Conservation (phyloP, 35 echinoderm and acorn worm species). For the Lytechinus variegatus region DNA sequence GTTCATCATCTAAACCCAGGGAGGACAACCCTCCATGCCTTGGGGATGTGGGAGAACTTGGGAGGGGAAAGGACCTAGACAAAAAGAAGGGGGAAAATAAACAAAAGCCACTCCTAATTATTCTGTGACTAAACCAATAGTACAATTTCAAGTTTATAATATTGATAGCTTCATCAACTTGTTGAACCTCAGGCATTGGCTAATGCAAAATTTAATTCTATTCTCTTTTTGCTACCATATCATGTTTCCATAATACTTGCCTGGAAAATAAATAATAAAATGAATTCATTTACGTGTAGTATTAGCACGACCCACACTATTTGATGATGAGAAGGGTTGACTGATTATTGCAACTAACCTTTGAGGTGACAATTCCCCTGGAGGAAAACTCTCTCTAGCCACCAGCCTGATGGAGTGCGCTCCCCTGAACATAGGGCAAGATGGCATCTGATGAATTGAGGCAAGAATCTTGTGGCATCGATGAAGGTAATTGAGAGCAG, state of each 20-base stretch:
- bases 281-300: no score
- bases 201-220: no score
- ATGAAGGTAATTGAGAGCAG: conserved; percentile 95
- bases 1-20: conserved; percentile 32
- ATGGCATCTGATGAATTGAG: conserved; percentile 97
- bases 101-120: no score
- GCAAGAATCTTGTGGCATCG: conserved; percentile 99
- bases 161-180: no score
- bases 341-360: conserved; percentile 6
- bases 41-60: background rate
- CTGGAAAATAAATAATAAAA: no score
- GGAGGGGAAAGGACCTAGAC: conserved; percentile 33
- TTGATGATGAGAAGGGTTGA: no score
- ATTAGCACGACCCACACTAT: no score
- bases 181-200: no score
- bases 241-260: no score
- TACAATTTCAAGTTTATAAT: no score
- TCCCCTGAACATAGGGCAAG: conserved; percentile 84
- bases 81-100: background rate
- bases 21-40: background rate
- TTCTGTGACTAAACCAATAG: no score
- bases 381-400: conserved; percentile 50
- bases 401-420: conserved; percentile 90
- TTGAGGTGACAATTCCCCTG: conserved; percentile 54
- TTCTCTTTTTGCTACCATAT: no score